phyloP scores from a whole-genome alignment of 1,140 invertebrate species.

The Lepidurus arcticus region DNA sequence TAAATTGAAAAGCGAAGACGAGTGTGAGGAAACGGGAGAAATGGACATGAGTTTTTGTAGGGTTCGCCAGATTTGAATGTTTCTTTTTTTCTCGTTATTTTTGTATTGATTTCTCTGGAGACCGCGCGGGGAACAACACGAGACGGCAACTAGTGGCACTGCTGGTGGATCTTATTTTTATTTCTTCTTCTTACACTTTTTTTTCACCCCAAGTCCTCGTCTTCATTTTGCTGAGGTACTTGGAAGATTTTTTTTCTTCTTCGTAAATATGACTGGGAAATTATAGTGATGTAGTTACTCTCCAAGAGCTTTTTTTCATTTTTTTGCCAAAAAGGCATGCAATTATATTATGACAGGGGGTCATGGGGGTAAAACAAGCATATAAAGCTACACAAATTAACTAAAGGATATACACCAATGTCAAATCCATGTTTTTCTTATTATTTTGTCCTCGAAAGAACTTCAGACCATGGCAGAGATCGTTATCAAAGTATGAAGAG shows the following conservation, averaged over 20 bases:
- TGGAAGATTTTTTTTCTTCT: not conserved
- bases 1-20: constrained; percentile 6
- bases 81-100: constrained; percentile 16
- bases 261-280: not conserved
- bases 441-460: not conserved
- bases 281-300: not conserved
- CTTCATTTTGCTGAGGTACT: not conserved
- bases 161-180: not conserved
- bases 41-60: not conserved
- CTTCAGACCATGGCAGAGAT: not conserved
- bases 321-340: not conserved
- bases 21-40: not conserved
- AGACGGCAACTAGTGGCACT: constrained; percentile 17
- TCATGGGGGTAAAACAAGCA: not conserved
- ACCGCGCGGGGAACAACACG: not conserved
- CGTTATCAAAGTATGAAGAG: not conserved
- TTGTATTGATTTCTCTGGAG: constrained; percentile 15
- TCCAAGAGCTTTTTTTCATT: not conserved
- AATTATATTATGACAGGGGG: not conserved
- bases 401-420: not conserved
- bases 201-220: not conserved
- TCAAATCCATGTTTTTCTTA: not conserved
- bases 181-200: not conserved
- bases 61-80: constrained; percentile 21
- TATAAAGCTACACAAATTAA: constrained; percentile 6